A percentile compares a stretch with the other conserved stretches of the same genome.
These are phyloP conservation scores for Arremon aurantiirostris DNA, from an alignment of 2,797 vertebrate species.

Conservation along the genomic window DNA sequence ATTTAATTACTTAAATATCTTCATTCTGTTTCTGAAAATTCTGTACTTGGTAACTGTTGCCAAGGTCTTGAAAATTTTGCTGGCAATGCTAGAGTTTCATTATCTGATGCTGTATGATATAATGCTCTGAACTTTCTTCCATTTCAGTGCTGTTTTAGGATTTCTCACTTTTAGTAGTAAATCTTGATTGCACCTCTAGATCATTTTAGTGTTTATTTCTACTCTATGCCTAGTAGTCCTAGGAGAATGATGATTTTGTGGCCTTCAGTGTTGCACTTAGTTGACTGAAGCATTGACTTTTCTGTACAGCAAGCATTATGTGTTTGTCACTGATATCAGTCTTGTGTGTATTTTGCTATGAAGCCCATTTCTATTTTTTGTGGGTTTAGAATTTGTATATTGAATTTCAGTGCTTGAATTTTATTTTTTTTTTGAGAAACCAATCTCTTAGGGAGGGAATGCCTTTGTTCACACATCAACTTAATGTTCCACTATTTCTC, in stretches of 20 bases:
- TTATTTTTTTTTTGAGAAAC: background rate
- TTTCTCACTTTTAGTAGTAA: background rate
- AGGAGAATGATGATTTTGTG: background rate
- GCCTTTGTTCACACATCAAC: background rate
- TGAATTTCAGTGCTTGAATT: background rate
- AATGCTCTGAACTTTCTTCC: background rate
- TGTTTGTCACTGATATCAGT: background rate
- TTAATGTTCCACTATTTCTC: background rate
- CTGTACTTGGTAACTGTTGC: background rate
- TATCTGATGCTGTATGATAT: background rate
- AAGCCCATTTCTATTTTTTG: background rate
- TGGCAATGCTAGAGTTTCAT: background rate
- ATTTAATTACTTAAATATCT: background rate
- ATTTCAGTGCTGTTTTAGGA: background rate
- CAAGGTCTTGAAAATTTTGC: background rate
- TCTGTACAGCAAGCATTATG: background rate
- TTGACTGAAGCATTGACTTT: background rate
- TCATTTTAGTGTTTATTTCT: conserved; percentile 2
- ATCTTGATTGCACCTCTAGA: background rate
- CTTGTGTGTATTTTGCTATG: background rate
- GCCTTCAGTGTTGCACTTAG: background rate
- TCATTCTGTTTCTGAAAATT: background rate
- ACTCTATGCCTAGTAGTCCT: background rate
- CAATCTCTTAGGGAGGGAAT: background rate
- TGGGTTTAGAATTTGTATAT: background rate